phyloP scores from a whole-genome alignment of 1,140 invertebrate species.

The Megalopta genalis region DNA sequence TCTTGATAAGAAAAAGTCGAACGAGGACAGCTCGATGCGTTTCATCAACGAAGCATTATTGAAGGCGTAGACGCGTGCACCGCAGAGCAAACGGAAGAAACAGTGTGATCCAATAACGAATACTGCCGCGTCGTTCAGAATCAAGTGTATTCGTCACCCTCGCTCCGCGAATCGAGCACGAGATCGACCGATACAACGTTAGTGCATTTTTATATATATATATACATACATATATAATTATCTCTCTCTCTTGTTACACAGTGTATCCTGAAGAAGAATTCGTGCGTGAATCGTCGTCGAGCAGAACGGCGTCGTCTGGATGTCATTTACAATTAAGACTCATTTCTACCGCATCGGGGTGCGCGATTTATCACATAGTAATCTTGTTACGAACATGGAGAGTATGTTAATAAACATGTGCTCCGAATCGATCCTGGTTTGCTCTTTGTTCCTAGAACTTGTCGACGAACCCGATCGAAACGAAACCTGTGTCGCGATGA shows the following conservation, averaged over 20 bases:
- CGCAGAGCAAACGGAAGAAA: background rate
- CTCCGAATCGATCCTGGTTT: constrained; percentile 20
- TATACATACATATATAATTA: no score
- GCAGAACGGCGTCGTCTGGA: background rate
- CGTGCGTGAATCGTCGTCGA: background rate
- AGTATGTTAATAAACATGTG: constrained; percentile 59
- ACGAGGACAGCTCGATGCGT: no score
- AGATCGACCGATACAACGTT: background rate
- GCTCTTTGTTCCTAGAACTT: background rate
- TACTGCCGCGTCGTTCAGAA: constrained; percentile 10
- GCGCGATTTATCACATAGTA: constrained; percentile 32
- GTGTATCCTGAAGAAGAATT: constrained; percentile 13
- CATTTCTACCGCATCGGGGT: constrained; percentile 16
- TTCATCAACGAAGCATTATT: no score
- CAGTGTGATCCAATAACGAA: no score
- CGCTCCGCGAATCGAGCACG: constrained; percentile 3
- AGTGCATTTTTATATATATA: constrained; percentile 61
- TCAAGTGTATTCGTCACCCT: background rate
- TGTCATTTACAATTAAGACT: constrained; percentile 32
- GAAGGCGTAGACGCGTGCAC: background rate
- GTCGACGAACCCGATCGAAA: no score
- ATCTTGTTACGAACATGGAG: constrained; percentile 53
- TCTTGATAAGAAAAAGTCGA: no score
- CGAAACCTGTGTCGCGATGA: no score
- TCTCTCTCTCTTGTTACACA: constrained; percentile 49